Conservation (phyloP, 2,113 vertebrate species). For the Tragelaphus scriptus region DNA sequence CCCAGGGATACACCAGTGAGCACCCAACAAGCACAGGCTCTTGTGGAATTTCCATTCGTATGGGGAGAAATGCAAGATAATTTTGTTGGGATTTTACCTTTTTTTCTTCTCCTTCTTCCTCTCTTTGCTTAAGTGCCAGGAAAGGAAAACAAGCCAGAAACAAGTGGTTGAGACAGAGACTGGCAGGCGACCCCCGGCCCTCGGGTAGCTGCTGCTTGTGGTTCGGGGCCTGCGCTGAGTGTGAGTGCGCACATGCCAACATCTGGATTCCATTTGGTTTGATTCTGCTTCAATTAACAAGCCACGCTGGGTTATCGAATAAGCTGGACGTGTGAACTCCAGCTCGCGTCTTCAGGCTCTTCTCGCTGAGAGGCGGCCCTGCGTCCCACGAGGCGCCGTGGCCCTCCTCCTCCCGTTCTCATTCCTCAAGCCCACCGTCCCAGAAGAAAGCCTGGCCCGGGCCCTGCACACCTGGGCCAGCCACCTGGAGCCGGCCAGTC, state of each 20-base stretch:
- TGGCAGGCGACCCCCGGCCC: accelerated
- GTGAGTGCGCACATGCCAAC: neutral
- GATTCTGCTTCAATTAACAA: constrained; percentile 55
- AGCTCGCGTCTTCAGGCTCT: neutral
- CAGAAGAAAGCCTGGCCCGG: constrained; percentile 50
- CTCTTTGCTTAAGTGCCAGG: neutral
- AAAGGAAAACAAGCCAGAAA: neutral
- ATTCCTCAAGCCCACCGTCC: constrained; percentile 47
- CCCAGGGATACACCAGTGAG: neutral
- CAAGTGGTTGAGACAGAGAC: neutral
- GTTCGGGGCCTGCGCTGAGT: neutral
- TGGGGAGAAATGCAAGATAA: neutral
- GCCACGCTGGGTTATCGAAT: neutral
- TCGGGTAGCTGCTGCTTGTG: neutral
- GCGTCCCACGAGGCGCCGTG: neutral
- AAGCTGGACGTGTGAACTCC: constrained; percentile 25
- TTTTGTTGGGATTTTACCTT: neutral
- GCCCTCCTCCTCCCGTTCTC: neutral
- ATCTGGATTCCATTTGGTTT: constrained; percentile 58
- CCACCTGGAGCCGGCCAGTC: neutral
- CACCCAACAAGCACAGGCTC: too few species aligned
- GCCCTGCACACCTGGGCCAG: constrained; percentile 60
- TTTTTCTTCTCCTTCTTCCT: neutral
- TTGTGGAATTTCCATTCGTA: neutral
- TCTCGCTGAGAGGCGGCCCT: neutral